Evolutionary conservation across 2,113 vertebrate species (phyloP).

Genomic region (Syrrhaptes paradoxus): DNA sequence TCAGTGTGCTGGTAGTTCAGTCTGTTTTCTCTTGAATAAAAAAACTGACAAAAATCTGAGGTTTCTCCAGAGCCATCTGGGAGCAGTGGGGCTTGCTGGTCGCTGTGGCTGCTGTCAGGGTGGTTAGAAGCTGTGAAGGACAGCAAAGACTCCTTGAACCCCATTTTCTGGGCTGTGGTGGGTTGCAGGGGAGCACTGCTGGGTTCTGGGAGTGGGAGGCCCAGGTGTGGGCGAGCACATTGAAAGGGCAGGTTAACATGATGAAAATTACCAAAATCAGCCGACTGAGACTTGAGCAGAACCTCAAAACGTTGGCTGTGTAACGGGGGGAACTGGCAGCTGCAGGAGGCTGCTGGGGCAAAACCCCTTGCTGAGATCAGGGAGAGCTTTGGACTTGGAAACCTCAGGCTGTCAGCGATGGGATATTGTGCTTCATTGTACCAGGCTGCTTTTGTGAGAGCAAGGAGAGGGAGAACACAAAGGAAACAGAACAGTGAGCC

Average conservation of each 20-base stretch:
- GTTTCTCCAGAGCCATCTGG: background rate
- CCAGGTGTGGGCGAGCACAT: background rate
- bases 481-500: background rate
- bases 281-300: background rate
- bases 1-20: background rate
- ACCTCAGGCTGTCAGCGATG: background rate
- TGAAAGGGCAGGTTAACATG: background rate
- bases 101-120: background rate
- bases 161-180: background rate
- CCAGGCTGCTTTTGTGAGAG: background rate
- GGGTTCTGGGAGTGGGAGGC: background rate
- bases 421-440: background rate
- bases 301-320: accelerated
- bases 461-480: background rate
- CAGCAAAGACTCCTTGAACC: background rate
- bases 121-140: background rate
- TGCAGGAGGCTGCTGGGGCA: background rate
- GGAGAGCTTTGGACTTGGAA: background rate
- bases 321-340: background rate
- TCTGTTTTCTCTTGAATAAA: background rate
- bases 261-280: background rate
- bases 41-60: background rate
- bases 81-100: background rate
- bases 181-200: background rate
- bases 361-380: background rate